These are phyloP conservation scores for Scaptomyza caliginosa DNA, from an alignment of 2,888 invertebrate genomes.

Conservation along the genomic window DNA sequence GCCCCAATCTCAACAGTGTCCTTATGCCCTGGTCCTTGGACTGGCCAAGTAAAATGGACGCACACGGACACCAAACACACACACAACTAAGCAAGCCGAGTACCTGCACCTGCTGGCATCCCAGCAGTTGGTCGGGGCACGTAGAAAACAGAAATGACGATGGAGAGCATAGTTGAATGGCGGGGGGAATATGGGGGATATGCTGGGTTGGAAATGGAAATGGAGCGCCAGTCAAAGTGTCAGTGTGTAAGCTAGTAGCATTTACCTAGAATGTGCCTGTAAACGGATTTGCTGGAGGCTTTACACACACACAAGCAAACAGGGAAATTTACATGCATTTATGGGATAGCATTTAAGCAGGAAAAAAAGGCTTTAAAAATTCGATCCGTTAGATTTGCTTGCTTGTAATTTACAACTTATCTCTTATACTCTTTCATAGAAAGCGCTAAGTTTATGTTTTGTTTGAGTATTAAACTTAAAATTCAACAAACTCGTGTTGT, in stretches of 20 bases:
- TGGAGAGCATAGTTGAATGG: slow-evolving; percentile 1
- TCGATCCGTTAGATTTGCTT: slow-evolving; percentile 1
- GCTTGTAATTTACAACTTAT: slow-evolving; percentile 1
- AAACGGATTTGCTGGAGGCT: slow-evolving; percentile 37
- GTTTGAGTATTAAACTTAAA: neutral
- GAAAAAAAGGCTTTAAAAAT: slow-evolving; percentile 35
- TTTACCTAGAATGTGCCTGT: slow-evolving; percentile 69
- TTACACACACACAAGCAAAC: neutral
- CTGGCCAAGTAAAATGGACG: slow-evolving; percentile 34
- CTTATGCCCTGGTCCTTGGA: slow-evolving; percentile 33
- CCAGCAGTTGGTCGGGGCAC: slow-evolving; percentile 62
- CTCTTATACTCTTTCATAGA: slow-evolving; percentile 9
- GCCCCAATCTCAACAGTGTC: slow-evolving; percentile 47
- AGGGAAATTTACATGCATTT: slow-evolving; percentile 36
- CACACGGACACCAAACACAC: slow-evolving; percentile 13
- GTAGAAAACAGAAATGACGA: slow-evolving; percentile 56
- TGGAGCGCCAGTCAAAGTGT: slow-evolving; percentile 72
- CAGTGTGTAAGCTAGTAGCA: slow-evolving; percentile 75
- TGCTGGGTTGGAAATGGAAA: slow-evolving; percentile 26
- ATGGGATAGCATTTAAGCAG: slow-evolving; percentile 22
- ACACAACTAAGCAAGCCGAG: slow-evolving; percentile 54
- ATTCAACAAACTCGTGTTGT: slow-evolving; percentile 6
- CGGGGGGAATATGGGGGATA: slow-evolving; percentile 16
- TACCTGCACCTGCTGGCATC: slow-evolving; percentile 79
- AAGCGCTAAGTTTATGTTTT: too few relatives aligned